Percentiles rank a stretch among this genome's conserved stretches.
phyloP scores from a whole-genome alignment of 1,140 invertebrate species.

The Brachystomella parvula region DNA sequence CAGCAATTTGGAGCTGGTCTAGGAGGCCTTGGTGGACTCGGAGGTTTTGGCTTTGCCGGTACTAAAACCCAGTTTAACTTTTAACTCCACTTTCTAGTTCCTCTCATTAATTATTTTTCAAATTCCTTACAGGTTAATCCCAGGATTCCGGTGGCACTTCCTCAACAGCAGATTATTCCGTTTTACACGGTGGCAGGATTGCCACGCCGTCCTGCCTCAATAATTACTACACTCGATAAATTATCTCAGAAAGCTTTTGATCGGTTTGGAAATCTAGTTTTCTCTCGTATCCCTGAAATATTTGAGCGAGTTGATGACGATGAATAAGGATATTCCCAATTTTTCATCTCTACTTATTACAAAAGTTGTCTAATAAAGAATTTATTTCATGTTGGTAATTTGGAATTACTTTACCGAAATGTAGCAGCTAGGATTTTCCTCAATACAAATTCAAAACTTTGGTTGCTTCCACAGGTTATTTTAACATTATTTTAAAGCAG shows the following conservation, averaged over 20 bases:
- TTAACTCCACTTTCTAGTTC: neutral
- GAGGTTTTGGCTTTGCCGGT: slow-evolving; percentile 9
- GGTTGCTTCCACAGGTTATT: too few species aligned
- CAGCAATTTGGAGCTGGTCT: too few species aligned
- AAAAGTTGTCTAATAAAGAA: too few species aligned
- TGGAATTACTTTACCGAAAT: too few species aligned
- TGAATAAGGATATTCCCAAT: too few species aligned
- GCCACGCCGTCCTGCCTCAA: neutral
- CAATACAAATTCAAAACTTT: too few species aligned
- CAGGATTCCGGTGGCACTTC: neutral
- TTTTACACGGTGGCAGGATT: too few species aligned
- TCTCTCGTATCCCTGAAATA: neutral
- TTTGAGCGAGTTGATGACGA: neutral
- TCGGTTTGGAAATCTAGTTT: neutral
- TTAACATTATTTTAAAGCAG: too few species aligned
- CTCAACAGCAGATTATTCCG: neutral
- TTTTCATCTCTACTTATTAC: too few species aligned
- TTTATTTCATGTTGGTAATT: too few species aligned
- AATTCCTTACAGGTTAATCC: neutral
- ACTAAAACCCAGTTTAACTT: neutral
- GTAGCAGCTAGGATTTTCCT: too few species aligned
- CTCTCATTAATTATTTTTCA: neutral
- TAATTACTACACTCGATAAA: neutral
- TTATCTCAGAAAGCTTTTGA: neutral
- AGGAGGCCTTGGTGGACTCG: slow-evolving; percentile 1